Base-by-base conservation (phyloP, 2,113 vertebrate species). In the Gadus macrocephalus region DNA sequence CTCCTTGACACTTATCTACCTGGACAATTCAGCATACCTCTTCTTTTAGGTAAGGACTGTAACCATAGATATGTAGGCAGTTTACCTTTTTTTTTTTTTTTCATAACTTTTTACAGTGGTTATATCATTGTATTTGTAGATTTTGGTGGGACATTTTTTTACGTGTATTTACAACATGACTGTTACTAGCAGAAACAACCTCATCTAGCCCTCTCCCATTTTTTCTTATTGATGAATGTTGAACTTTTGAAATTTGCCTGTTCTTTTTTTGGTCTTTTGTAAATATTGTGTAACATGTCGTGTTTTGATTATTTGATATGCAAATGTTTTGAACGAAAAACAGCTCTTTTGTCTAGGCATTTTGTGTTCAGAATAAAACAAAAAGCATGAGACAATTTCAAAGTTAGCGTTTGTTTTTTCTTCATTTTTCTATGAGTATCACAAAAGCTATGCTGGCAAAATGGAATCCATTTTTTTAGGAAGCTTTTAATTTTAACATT, bases 1-100 rank as follows among this genome's bases (percentile, higher is more conserved):
- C 91, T 93, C n/a, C 92, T 90, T 81, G 91, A 95, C 94, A 95
- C 93, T 92, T 93, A 96, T 96, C 95, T 96, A 96, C 94, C 95
- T 96, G 94, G 94, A 95, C 91, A 92, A 94, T 94, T 94, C 93
- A 91, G 93, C 92, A 94, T 96, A 96, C 95, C 95, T 96, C 94
- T 95, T 93, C 91, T 92, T 93, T 93, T 92, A 92, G 92, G 92
- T 94, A 94, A 94, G 88, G 91, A 94, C 92, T 96, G 94, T 95
- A 94, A 49, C 58, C 64, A 84, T 87, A 88, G 77, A 83, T 70
- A 93, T 92, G 73, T 83, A 78, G 69, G 78, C 69, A 93, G 89
- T 93, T 49, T 49, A 49, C 42, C 42, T 49, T 94, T 62, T 93
- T 92, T 92, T 92, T 93, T 93, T 95, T 94, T 93, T 86, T 95